A percentile compares a stretch with the other conserved stretches of the same genome.
These are phyloP conservation scores for Rhinogobio ventralis DNA, from an alignment of 2,797 vertebrate genomes.

Conservation along the genomic window DNA sequence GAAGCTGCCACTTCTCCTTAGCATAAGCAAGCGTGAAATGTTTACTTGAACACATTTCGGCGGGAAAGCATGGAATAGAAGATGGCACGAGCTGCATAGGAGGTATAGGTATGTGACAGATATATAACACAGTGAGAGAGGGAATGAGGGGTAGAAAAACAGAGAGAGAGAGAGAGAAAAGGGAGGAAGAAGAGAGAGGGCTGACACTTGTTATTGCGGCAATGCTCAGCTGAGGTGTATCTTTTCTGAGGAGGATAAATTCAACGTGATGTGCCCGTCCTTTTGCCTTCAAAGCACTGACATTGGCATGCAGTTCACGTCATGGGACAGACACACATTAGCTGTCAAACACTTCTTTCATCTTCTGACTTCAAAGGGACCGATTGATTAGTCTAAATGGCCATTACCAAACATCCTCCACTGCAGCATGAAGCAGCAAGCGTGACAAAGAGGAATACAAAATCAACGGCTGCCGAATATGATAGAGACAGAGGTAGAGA, in stretches of 20 bases:
- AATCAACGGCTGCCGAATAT: slow-evolving; percentile 70
- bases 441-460: slow-evolving; percentile 71
- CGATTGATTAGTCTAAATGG: slow-evolving; percentile 86
- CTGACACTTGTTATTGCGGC: slow-evolving; percentile 73
- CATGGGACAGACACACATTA: slow-evolving; percentile 79
- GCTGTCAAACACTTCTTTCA: slow-evolving; percentile 84
- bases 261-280: slow-evolving; percentile 73
- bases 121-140: slow-evolving; percentile 74
- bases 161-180: slow-evolving; percentile 37
- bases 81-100: slow-evolving; percentile 75
- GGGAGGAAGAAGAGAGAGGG: slow-evolving; percentile 63
- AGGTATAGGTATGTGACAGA: slow-evolving; percentile 76
- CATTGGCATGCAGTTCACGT: slow-evolving; percentile 81
- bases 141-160: slow-evolving; percentile 60
- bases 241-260: slow-evolving; percentile 75
- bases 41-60: slow-evolving; percentile 81
- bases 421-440: slow-evolving; percentile 72
- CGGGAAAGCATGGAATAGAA: slow-evolving; percentile 74
- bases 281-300: slow-evolving; percentile 77
- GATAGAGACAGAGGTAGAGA: slow-evolving; percentile 62
- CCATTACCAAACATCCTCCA: slow-evolving; percentile 82
- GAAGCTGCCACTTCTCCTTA: slow-evolving; percentile 79
- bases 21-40: slow-evolving; percentile 82
- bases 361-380: slow-evolving; percentile 81
- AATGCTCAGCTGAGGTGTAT: slow-evolving; percentile 70